A percentile compares a stretch with the other conserved stretches of the same genome.
phyloP scores from a whole-genome alignment of 2,888 invertebrate genomes.

The Strigamia transsilvanica region DNA sequence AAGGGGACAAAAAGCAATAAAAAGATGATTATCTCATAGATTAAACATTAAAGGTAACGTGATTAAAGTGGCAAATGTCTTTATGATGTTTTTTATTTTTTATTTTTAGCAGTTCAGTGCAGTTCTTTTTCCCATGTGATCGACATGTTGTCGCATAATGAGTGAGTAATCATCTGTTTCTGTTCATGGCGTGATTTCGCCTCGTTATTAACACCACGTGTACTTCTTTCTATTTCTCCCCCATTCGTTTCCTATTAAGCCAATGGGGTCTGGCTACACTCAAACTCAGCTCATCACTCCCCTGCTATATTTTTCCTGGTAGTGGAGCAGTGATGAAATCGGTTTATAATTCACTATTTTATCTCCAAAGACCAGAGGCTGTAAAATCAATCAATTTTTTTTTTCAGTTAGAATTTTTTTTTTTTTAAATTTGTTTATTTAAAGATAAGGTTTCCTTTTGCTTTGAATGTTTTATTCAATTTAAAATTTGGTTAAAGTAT shows the following conservation, averaged over 20 bases:
- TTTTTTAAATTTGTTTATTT: not conserved
- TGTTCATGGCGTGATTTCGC: slow-evolving; percentile 42
- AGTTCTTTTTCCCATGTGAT: slow-evolving; percentile 4
- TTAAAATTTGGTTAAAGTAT: not conserved
- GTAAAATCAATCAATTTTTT: slow-evolving; percentile 7
- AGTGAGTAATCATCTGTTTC: slow-evolving; percentile 49
- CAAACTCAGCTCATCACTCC: slow-evolving; percentile 17
- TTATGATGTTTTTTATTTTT: slow-evolving; percentile 24
- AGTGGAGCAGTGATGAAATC: slow-evolving; percentile 32
- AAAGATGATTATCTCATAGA: slow-evolving; percentile 34
- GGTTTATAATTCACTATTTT: slow-evolving; percentile 47
- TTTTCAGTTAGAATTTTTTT: not conserved
- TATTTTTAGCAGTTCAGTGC: not conserved
- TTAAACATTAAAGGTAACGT: slow-evolving; percentile 36
- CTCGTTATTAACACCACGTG: slow-evolving; percentile 46
- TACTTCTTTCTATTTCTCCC: slow-evolving; percentile 14
- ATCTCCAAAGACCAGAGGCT: slow-evolving; percentile 38
- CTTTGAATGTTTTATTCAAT: not conserved
- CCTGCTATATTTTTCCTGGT: slow-evolving; percentile 16
- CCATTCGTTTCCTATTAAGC: slow-evolving; percentile 49
- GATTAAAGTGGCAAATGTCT: slow-evolving; percentile 35
- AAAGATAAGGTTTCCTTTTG: not conserved
- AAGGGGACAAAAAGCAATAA: slow-evolving; percentile 13
- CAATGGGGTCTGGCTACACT: slow-evolving; percentile 41
- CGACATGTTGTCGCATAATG: slow-evolving; percentile 49